Base-by-base conservation (phyloP, 1,140 invertebrate species). In the Metaphire vulgaris region DNA sequence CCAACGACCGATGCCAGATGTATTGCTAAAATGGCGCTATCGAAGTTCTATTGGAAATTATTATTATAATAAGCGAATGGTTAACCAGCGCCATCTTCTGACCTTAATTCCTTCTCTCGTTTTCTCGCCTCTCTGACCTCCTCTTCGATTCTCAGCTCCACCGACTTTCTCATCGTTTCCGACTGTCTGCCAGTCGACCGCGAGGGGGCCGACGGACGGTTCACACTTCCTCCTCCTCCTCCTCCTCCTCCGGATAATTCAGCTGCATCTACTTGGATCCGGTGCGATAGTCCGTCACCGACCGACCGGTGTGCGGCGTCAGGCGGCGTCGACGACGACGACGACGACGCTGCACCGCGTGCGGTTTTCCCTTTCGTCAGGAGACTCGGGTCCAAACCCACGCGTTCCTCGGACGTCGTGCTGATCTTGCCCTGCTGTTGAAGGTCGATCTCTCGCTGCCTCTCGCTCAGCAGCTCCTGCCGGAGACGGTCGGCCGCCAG, bases 81-180 rank as follows among this genome's bases (percentile, higher is more conserved):
- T 56, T 56, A 12, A 56, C 41, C 41, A 12, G 41, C 6, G 41
- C 41, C 21, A 12, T 21, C 21, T 56, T 6, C 41, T 64, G 12
- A 73, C 72, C 72, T 34, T n/a, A 73, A 34, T 64, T 73, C 72
- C 34, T 73, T 34, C 28, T 73, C 72, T 28, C 72, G 32, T 73
- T 26, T 73, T 73, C 26, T 73, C 21, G 34, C 29, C 56, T 73
- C 72, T 26, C 28, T 34, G 28, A 73, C 34, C 34, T 73, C 72
- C 30, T 73, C 72, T 26, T 73, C 72, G 28, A 73, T 73, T 73
- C 72, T 73, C 33, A 28, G 26, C 16, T 73, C 72, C 56, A 34
- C 72, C 69, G 29, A 30, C 26, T 0, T 30, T 32, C 33, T 71
- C 69, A 21, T 29, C 33, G 29, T 29, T 68, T 68, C 67, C 31